A percentile compares a stretch with the other conserved stretches of the same genome.
These are phyloP conservation scores for Meiosimyza decipiens DNA, from an alignment of 2,888 invertebrate species.

Conservation along the genomic window DNA sequence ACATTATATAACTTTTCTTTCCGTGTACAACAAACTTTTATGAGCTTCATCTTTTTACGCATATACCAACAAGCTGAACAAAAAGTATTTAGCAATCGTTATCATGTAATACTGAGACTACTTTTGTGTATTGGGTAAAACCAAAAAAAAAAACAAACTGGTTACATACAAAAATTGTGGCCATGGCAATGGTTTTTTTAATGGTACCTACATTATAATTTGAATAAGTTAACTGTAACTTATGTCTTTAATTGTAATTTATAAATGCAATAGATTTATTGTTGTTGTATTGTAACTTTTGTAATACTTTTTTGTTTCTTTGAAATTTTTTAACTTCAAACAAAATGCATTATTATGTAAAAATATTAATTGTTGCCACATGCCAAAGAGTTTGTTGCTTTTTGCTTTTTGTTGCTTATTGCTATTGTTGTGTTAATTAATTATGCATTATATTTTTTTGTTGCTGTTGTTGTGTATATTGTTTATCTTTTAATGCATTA, in stretches of 20 bases:
- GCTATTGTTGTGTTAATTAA: not conserved
- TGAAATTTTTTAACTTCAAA: slow-evolving; percentile 9
- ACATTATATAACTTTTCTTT: too few species aligned
- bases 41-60: too few species aligned
- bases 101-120: slow-evolving; percentile 47
- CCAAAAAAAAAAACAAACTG: slow-evolving; percentile 9
- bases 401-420: too few species aligned
- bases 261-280: slow-evolving; percentile 9
- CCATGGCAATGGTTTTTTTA: slow-evolving; percentile 57
- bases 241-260: slow-evolving; percentile 35
- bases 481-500: not conserved
- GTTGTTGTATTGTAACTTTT: not conserved
- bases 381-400: not conserved
- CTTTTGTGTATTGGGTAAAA: slow-evolving; percentile 14
- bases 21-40: too few species aligned
- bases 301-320: slow-evolving; percentile 33
- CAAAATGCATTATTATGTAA: not conserved
- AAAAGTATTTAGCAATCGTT: slow-evolving; percentile 13
- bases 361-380: slow-evolving; percentile 16
- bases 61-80: too few species aligned
- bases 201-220: too few species aligned
- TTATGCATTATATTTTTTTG: not conserved
- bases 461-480: not conserved
- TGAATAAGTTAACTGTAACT: too few species aligned
- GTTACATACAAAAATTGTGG: slow-evolving; percentile 43